Base-by-base conservation (phyloP, 2,113 vertebrate genomes). In the Conger conger region DNA sequence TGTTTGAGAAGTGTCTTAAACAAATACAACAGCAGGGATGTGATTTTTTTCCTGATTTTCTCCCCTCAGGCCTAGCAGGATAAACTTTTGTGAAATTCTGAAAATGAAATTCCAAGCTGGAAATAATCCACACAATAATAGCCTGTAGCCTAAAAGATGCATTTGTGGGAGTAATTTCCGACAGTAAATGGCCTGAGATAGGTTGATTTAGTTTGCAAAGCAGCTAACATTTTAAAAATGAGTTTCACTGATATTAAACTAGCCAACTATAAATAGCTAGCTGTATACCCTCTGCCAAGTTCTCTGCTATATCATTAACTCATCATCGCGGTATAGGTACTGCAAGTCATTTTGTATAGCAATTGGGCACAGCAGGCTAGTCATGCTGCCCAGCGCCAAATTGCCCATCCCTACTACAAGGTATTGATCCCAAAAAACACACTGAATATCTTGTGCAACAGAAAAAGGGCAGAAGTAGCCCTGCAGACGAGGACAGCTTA, bases 401-500 rank as follows among this genome's bases (percentile, higher is more conserved):
- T n/a, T n/a, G n/a, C n/a, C n/a, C n/a, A n/a, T n/a, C n/a, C n/a
- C n/a, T n/a, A n/a, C 45, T 50, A 50, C 45, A 50, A 50, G 11
- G 11, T 50, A 50, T 8, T 50, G 45, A 42, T 42, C 40, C 40
- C 40, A 6, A 42, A 6, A 13, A 50, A 50, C 11, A 50, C 45
- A 50, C 15, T 50, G 11, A 50, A 8, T 13, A 50, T 7, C 45
- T 63, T 73, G 68, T 73, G n/a, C 4, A 73, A 73, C 27, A 68
- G 60, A 1, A 68, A 68, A 73, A 33, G 57, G 57, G 23, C 18
- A 27, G 20, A 27, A 63, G 57, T 27, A 27, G 57, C 54, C 15
- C 54, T 57, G 54, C 15, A 63, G 57, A 7, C 57, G 27, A 2
- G 18, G 57, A 5, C 57, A 83, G 96, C 96, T 97, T 87, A 97